Conservation (phyloP, 1,140 invertebrate species). For the Magallana gigas region DNA sequence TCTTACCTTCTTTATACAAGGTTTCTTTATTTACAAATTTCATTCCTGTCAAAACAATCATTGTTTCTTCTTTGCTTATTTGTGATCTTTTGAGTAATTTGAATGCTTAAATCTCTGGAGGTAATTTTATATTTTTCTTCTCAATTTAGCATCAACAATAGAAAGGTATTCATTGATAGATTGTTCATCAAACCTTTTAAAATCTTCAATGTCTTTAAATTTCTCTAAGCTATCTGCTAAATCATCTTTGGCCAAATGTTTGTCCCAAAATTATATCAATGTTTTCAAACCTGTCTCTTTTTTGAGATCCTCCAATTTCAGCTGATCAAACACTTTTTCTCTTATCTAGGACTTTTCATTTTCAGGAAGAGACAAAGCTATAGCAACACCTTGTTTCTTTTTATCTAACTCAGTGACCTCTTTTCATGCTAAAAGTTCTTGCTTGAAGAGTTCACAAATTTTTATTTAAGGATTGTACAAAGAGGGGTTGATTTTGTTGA, state of each 20-base stretch:
- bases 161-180: constrained; percentile 45
- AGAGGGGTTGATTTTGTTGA: constrained; percentile 44
- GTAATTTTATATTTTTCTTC: constrained; percentile 56
- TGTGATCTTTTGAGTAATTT: constrained; percentile 46
- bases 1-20: constrained; percentile 56
- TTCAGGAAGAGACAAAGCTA: constrained; percentile 55
- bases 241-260: constrained; percentile 55
- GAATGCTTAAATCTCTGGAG: constrained; percentile 48
- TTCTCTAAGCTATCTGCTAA: constrained; percentile 49
- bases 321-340: constrained; percentile 58
- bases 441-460: constrained; percentile 54
- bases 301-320: constrained; percentile 52
- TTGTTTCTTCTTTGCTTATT: constrained; percentile 48
- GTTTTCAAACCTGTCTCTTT: constrained; percentile 52
- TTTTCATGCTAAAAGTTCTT: constrained; percentile 52
- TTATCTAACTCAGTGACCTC: constrained; percentile 54
- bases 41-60: constrained; percentile 57
- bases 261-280: constrained; percentile 53
- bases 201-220: constrained; percentile 62
- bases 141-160: constrained; percentile 56
- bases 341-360: constrained; percentile 48
- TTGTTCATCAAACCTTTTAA: constrained; percentile 48
- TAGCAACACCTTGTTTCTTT: constrained; percentile 53
- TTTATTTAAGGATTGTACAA: constrained; percentile 36
- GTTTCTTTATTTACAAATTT: constrained; percentile 47